These are phyloP conservation scores for Python bivittatus DNA, from an alignment of 2,113 vertebrate genomes.

Conservation along the genomic window DNA sequence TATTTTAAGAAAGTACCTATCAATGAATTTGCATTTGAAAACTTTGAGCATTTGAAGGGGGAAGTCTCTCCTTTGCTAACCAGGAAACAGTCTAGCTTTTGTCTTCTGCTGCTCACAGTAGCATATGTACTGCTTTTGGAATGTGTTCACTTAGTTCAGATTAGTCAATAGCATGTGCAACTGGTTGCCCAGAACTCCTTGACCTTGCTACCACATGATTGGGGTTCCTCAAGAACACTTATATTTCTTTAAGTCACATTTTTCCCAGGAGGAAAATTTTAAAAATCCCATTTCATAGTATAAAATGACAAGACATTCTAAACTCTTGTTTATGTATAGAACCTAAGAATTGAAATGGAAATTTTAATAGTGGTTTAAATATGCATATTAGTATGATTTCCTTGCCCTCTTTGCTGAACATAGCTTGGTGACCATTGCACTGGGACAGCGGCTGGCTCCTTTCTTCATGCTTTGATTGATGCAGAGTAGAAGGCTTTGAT, in stretches of 20 bases:
- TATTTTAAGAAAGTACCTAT: neutral
- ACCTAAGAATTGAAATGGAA: neutral
- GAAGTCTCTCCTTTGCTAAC: neutral
- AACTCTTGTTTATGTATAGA: neutral
- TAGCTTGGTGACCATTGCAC: neutral
- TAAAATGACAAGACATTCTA: neutral
- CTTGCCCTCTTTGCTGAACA: neutral
- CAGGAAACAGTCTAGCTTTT: neutral
- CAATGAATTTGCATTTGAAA: neutral
- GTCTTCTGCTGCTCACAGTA: neutral
- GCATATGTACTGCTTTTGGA: neutral
- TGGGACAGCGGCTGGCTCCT: no score
- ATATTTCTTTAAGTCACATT: neutral
- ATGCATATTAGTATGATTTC: neutral
- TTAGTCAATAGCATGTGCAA: neutral
- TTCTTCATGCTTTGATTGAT: neutral
- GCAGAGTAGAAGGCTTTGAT: neutral
- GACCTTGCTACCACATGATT: neutral
- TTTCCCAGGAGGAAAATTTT: neutral
- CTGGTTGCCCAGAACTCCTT: neutral
- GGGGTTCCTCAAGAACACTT: neutral
- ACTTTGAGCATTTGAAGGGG: neutral
- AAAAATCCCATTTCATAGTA: neutral
- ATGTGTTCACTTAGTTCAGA: neutral
- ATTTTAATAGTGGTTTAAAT: neutral